Evolutionary conservation across 2,113 vertebrate genomes (phyloP).

Genomic region (Charadrius vociferus): DNA sequence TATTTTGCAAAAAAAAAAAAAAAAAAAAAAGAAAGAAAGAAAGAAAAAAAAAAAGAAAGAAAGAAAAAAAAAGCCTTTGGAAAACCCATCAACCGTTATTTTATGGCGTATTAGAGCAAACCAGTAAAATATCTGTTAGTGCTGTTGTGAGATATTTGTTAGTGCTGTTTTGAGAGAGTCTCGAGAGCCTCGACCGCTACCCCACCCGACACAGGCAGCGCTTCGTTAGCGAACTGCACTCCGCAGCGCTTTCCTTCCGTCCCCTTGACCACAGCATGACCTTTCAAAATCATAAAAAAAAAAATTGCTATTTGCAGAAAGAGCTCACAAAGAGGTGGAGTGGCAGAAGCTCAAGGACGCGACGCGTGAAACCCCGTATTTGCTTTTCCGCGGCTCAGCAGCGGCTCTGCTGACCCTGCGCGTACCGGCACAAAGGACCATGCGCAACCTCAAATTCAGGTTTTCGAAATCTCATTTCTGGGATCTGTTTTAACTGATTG

Average conservation of each 20-base stretch:
- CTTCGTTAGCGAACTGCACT: fast-evolving
- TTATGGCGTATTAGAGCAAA: not conserved
- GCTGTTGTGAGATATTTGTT: not conserved
- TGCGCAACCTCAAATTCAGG: fast-evolving
- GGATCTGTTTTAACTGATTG: not conserved
- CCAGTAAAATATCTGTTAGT: not conserved
- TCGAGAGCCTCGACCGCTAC: not conserved
- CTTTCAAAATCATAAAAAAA: fast-evolving
- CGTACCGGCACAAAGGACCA: not conserved
- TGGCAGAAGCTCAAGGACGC: not conserved
- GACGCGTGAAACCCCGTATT: fast-evolving
- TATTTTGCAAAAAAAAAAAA: not conserved
- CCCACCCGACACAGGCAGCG: not conserved
- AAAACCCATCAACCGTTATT: not conserved
- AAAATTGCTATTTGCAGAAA: not conserved
- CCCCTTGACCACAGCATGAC: not conserved
- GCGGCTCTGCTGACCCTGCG: not conserved
- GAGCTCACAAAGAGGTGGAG: not conserved
- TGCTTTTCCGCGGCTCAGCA: not conserved
- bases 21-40: no score
- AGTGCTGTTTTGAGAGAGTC: not conserved
- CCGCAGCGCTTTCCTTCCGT: not conserved
- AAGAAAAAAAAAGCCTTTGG: not conserved
- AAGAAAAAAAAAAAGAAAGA: fast-evolving
- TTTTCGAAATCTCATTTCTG: not conserved